phyloP scores from a whole-genome alignment of 2,797 vertebrate genomes.

The Pseudocheirus occidentalis region DNA sequence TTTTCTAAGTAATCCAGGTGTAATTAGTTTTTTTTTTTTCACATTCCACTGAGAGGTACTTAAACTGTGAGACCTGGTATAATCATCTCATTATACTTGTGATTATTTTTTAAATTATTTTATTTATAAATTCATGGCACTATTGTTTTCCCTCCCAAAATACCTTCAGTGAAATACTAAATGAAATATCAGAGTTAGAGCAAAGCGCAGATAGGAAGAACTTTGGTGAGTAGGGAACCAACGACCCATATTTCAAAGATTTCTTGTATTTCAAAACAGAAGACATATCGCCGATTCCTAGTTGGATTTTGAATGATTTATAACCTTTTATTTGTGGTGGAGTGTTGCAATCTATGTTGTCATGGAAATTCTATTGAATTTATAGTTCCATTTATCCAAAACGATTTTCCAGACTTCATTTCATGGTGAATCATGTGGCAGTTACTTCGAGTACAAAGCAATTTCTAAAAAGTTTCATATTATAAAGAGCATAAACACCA shows the following conservation, averaged over 20 bases:
- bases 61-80: background rate
- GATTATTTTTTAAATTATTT: conserved; percentile 50
- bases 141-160: conserved; percentile 1
- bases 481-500: conserved; percentile 83
- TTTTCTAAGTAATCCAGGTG: background rate
- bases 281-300: conserved; percentile 84
- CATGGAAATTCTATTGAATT: conserved; percentile 92
- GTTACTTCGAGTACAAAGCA: conserved; percentile 87
- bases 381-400: conserved; percentile 91
- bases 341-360: conserved; percentile 88
- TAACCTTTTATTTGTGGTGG: conserved; percentile 86
- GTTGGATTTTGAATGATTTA: conserved; percentile 88
- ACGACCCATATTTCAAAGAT: conserved; percentile 78
- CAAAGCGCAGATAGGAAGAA: conserved; percentile 73
- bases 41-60: background rate
- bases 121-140: conserved; percentile 48
- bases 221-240: conserved; percentile 75
- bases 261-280: conserved; percentile 80
- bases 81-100: background rate
- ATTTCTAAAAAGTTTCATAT: conserved; percentile 86
- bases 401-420: conserved; percentile 91
- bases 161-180: conserved; percentile 24
- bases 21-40: background rate
- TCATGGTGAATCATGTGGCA: conserved; percentile 90
- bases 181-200: conserved; percentile 26